Percentiles rank a stretch among this genome's conserved stretches.
Conservation (phyloP, 2,797 vertebrate species). For the Jordanella pulchra region DNA sequence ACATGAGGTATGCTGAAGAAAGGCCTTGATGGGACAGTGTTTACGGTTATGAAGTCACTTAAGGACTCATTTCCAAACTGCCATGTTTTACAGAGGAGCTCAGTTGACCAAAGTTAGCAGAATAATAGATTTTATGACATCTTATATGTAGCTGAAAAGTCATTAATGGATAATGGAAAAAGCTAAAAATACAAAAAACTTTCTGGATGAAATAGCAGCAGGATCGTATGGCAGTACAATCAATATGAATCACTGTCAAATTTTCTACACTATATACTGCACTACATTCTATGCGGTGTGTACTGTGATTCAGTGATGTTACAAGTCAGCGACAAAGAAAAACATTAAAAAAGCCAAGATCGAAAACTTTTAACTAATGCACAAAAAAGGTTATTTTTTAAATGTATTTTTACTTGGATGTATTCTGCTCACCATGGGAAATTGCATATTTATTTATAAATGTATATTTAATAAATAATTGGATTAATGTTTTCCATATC, state of each 20-base stretch:
- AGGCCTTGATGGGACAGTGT: conserved; percentile 35
- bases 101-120: conserved; percentile 28
- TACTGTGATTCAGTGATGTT: background rate
- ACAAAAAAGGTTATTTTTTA: background rate
- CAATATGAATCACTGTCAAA: background rate
- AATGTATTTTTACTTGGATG: conserved; percentile 7
- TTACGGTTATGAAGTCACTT: conserved; percentile 26
- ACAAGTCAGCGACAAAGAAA: background rate
- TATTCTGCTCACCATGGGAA: conserved; percentile 36
- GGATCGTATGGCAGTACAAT: background rate
- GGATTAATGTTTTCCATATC: conserved; percentile 51
- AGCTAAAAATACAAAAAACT: background rate
- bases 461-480: conserved; percentile 38
- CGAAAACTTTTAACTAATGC: background rate
- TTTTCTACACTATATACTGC: background rate
- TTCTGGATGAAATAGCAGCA: background rate
- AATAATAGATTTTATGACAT: conserved; percentile 10
- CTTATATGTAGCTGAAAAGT: background rate
- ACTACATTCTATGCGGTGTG: background rate
- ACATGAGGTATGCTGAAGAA: conserved; percentile 50
- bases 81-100: conserved; percentile 34
- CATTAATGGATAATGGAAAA: background rate
- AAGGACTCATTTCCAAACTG: conserved; percentile 15
- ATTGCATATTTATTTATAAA: conserved; percentile 37
- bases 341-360: background rate